Evolutionary conservation across 2,797 vertebrate species (phyloP), one percentile per base, ranked within the genome.

Genomic region (Enteromius afrohamiltoni): DNA sequence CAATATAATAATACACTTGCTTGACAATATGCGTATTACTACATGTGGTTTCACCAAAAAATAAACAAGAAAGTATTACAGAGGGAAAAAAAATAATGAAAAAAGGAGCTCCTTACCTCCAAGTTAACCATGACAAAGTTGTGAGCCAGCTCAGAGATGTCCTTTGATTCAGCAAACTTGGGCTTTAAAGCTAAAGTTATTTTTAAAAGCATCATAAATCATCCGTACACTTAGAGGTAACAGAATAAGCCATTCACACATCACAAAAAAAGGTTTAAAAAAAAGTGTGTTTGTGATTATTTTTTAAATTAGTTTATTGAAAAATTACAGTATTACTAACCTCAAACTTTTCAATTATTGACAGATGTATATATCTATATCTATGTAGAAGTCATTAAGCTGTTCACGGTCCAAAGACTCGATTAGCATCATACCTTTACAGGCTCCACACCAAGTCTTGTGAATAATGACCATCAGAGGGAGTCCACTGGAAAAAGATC

Each of bases 121-220:
- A 99, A 88, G 92, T 99, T 99, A 85, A 99, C 94, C 98, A 99
- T 99, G 76, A 99, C 90, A 91, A 99, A 99, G 95, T 98, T 99
- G 94, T 99, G 98, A 5, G 97, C 95, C 82, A 99, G 94, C 89
- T 99, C 98, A 77, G 97, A 96, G 90, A 99, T 98, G 91, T 99
- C 98, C 93, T 97, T 97, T 83, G 98, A 99, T 83, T 97, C 97
- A 2, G 98, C 95, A 91, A 99, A 99, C 92, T 98, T 99, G 73
- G 98, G 98, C 92, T 99, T 99, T 92, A 99, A 93, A 53, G 97
- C 97, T 99, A 89, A 58, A 79, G 7, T 45, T 19, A 42, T 42
- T 58, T 23, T 40, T 17, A 17, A 16, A 60, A 60, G 37, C 13
- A 42, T 23, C 7, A 68, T n/a, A n/a, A 40, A 23, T 23, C 2